Evolutionary conservation across 2,113 vertebrate genomes (phyloP).

Genomic region (Nymphicus hollandicus): DNA sequence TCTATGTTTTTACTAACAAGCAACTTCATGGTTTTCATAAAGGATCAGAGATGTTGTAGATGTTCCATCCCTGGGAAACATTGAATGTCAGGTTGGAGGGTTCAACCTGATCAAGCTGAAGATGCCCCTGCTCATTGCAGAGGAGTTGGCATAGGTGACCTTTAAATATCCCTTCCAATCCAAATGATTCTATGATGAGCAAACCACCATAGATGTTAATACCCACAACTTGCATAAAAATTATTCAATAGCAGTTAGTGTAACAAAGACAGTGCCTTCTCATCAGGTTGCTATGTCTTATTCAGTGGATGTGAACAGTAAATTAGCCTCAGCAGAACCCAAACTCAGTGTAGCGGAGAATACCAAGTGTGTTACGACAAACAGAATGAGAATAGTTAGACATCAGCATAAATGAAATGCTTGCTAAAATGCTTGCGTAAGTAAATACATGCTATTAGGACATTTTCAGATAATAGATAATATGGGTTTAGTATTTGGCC

Average conservation of each 20-base stretch:
- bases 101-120: background rate
- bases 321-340: background rate
- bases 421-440: background rate
- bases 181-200: background rate
- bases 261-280: background rate
- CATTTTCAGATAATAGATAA: background rate
- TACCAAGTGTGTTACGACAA: background rate
- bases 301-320: background rate
- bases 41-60: background rate
- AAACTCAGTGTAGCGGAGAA: background rate
- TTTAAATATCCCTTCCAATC: background rate
- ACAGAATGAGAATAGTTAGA: background rate
- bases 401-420: background rate
- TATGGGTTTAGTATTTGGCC: background rate
- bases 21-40: background rate
- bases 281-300: background rate
- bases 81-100: background rate
- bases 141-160: rapidly evolving
- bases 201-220: background rate
- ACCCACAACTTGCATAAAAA: background rate
- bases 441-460: background rate
- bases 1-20: background rate
- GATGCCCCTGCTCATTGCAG: background rate
- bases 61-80: background rate
- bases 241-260: background rate